phyloP scores from a whole-genome alignment of 2,113 vertebrate species.

The Otocyon megalotis region DNA sequence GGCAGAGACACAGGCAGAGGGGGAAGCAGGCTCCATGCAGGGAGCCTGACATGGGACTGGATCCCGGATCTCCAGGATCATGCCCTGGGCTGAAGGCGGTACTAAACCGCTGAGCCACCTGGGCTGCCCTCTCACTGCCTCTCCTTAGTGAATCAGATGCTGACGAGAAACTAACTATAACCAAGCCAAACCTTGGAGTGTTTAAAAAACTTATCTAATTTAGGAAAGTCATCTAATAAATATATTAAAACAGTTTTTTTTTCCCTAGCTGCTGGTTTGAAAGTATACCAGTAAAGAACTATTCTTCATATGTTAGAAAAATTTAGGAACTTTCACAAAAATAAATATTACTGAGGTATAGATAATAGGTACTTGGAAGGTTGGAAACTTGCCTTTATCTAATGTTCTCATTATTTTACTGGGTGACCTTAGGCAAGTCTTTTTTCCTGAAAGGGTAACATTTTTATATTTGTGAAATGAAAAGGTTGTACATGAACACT shows the following conservation, averaged over 20 bases:
- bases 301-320: background rate
- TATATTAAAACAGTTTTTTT: background rate
- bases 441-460: background rate
- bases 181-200: background rate
- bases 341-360: background rate
- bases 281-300: background rate
- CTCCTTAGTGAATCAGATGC: conserved; percentile 48
- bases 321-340: background rate
- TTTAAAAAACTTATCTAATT: conserved; percentile 45
- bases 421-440: background rate
- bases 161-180: conserved; percentile 23
- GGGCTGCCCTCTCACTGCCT: background rate
- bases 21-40: too few species aligned
- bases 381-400: background rate
- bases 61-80: too few species aligned
- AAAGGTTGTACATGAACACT: background rate
- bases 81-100: too few species aligned
- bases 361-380: background rate
- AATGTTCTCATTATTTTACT: background rate
- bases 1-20: too few species aligned
- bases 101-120: too few species aligned
- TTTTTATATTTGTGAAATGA: background rate
- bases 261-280: background rate
- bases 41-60: too few species aligned
- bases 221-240: conserved; percentile 9